phyloP scores from a whole-genome alignment of 1,140 invertebrate genomes.

The Wiebesia pumilae region DNA sequence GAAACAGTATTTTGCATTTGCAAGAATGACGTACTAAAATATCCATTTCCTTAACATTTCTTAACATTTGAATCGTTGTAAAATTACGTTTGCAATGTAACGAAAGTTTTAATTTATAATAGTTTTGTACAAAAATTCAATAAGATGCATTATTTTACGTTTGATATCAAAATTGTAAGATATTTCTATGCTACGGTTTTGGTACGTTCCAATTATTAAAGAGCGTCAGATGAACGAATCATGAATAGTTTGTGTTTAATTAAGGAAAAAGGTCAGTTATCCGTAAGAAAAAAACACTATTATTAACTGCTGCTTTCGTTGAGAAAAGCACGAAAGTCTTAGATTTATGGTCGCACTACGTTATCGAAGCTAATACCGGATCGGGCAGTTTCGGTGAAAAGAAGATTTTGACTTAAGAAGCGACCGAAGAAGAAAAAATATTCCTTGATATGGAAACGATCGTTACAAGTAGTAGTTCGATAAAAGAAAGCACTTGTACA shows the following conservation, averaged over 20 bases:
- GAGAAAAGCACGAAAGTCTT: not conserved
- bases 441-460: too few relatives aligned
- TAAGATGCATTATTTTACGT: too few relatives aligned
- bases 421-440: too few relatives aligned
- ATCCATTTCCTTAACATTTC: not conserved
- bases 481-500: too few relatives aligned
- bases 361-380: not conserved
- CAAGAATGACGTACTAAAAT: not conserved
- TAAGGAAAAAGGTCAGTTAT: too few relatives aligned
- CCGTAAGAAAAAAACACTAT: not conserved
- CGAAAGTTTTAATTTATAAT: conserved; percentile 1
- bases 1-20: not conserved
- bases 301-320: not conserved
- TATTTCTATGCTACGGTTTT: too few relatives aligned
- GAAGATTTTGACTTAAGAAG: too few relatives aligned
- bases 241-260: too few relatives aligned
- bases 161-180: too few relatives aligned
- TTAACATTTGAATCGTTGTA: not conserved
- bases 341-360: not conserved
- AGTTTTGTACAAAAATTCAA: not conserved
- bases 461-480: too few relatives aligned
- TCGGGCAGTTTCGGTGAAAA: not conserved
- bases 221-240: too few relatives aligned
- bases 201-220: too few relatives aligned
- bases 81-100: not conserved